Conservation (phyloP, 2,888 invertebrate genomes). For the Lapara coniferarum region DNA sequence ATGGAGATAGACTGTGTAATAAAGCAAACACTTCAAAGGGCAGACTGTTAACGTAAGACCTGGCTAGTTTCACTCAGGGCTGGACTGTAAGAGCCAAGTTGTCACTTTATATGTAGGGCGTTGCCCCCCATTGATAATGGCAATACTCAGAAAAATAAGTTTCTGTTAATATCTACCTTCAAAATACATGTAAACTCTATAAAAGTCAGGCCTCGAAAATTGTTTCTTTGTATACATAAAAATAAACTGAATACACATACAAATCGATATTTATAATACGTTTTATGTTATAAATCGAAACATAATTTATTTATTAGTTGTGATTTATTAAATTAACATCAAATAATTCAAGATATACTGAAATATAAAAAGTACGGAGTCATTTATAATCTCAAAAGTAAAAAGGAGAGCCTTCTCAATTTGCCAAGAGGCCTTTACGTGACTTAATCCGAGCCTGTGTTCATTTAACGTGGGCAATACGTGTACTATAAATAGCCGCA, state of each 20-base stretch:
- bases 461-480: slow-evolving; percentile 5
- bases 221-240: too few species aligned
- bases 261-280: too few species aligned
- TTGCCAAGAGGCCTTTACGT: background rate
- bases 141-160: background rate
- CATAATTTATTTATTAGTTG: too few species aligned
- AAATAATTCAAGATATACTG: too few species aligned
- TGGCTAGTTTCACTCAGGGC: slow-evolving; percentile 1
- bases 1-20: slow-evolving; percentile 9
- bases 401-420: background rate
- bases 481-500: slow-evolving; percentile 24
- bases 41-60: slow-evolving; percentile 1
- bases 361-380: too few species aligned
- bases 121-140: background rate
- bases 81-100: background rate
- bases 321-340: too few species aligned
- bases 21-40: slow-evolving; percentile 16
- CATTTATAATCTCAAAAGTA: too few species aligned
- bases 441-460: slow-evolving; percentile 10
- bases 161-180: too few species aligned
- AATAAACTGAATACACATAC: too few species aligned
- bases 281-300: too few species aligned
- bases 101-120: background rate
- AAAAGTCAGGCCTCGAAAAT: too few species aligned
- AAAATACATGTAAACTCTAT: too few species aligned